phyloP scores from a whole-genome alignment of 2,113 vertebrate species.

The Lepus americanus region DNA sequence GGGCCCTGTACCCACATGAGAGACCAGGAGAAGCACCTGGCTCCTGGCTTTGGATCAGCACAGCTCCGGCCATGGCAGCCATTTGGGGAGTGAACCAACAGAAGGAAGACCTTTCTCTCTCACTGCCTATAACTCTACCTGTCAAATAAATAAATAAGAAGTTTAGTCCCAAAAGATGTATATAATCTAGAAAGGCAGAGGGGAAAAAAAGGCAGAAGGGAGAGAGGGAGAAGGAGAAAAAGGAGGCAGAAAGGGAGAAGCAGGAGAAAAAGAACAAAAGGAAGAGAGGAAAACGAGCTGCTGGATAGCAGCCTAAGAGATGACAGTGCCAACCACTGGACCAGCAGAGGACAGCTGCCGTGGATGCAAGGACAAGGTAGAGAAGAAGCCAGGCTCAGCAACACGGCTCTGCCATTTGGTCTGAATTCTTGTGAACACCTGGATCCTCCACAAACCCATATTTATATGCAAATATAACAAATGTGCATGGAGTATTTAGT shows the following conservation, averaged over 20 bases:
- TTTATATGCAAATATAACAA: slow-evolving; percentile 25
- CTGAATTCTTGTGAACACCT: background rate
- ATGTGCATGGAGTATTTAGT: background rate
- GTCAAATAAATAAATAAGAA: too few species aligned
- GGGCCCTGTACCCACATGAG: too few species aligned
- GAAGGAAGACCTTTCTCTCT: too few species aligned
- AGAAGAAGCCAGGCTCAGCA: background rate
- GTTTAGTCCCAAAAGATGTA: background rate
- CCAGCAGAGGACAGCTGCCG: background rate
- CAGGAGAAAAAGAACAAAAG: background rate
- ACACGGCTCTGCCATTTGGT: background rate
- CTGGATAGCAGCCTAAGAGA: background rate
- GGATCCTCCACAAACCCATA: slow-evolving; percentile 7
- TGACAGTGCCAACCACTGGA: background rate
- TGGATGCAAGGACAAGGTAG: background rate
- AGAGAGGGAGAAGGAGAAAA: background rate
- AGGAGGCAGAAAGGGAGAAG: background rate
- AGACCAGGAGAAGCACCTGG: too few species aligned
- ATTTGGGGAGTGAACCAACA: too few species aligned
- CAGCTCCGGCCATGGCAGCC: too few species aligned
- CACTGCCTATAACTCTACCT: too few species aligned
- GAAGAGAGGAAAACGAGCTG: background rate
- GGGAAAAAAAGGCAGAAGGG: background rate
- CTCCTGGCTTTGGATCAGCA: too few species aligned
- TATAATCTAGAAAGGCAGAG: background rate